Conservation (phyloP, 2,113 vertebrate genomes). For the Myxocyprinus asiaticus region DNA sequence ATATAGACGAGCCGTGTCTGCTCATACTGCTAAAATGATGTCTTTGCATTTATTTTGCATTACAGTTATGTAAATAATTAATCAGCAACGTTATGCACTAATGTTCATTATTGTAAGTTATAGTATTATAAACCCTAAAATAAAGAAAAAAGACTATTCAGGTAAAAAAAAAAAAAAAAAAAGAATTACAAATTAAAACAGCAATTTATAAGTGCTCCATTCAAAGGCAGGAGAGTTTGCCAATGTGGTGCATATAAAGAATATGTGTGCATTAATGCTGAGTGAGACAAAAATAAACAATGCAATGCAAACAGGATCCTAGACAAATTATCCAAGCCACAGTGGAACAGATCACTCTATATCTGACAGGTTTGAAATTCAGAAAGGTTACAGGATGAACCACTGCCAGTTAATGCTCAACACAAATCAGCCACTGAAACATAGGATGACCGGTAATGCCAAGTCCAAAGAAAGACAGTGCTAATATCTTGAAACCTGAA, state of each 20-base stretch:
- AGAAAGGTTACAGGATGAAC: conserved; percentile 34
- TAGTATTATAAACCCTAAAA: too few relatives aligned
- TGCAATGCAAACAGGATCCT: background rate
- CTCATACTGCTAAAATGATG: too few relatives aligned
- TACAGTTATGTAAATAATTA: too few relatives aligned
- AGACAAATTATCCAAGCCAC: conserved; percentile 4
- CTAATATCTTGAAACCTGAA: background rate
- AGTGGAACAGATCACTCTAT: conserved; percentile 17
- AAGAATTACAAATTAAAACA: too few relatives aligned
- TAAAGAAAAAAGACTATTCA: too few relatives aligned
- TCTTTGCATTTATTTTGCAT: too few relatives aligned
- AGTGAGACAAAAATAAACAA: background rate
- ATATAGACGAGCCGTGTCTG: too few relatives aligned
- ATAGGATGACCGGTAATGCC: background rate
- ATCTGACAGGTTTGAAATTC: conserved; percentile 32
- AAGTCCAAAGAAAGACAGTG: background rate
- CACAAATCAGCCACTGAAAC: conserved; percentile 25
- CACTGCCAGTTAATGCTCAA: conserved; percentile 12
- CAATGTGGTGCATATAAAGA: background rate
- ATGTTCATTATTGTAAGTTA: too few relatives aligned
- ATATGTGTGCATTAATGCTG: background rate
- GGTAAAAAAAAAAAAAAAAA: too few relatives aligned
- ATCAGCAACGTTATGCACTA: too few relatives aligned
- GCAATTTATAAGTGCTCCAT: too few relatives aligned
- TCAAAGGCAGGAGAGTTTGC: background rate